Evolutionary conservation across 1,140 invertebrate species (phyloP), one percentile per base, ranked within the genome.

Genomic region (Papilio helenus): DNA sequence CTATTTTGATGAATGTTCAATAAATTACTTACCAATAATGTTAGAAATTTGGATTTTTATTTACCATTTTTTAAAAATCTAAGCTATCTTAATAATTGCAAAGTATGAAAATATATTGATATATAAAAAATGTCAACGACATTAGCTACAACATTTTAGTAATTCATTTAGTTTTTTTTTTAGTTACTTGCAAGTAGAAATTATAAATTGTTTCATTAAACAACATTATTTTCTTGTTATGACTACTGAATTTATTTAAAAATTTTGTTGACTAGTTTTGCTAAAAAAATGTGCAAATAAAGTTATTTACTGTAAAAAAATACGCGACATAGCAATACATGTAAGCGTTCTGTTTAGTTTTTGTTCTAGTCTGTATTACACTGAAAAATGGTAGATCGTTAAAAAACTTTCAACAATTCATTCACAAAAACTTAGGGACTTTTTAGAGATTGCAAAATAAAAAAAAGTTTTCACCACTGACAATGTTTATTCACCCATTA

Each of bases 401-500:
- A 49, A 82, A 68, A 42, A 78, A 79, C 78, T 8, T 39, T 34
- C 8, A 39, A 39, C 34, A 10, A 76, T 61, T 44, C 29, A 77
- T 49, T 93, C 89, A 87, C 88, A 92, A 91, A 92, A 91, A 83
- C 79, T n/a, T 83, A 76, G 76, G 84, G 81, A 78, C 80, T 51
- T 51, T 81, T 72, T 79, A 71, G 42, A 86, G 79, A 83, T 80
- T 68, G 61, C 80, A 83, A 88, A 82, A 87, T 90, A 89, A 88
- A 87, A 84, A 91, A 87, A 86, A 84, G 79, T 74, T 80, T 82
- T 87, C 82, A 84, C 89, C 89, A 93, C 85, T 89, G 89, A 93
- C 84, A 92, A 91, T 91, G 83, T 93, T 94, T 94, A 93, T 93
- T 94, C 82, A 91, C 84, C 87, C 88, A 91, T 91, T 87, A 90